A percentile compares a stretch with the other conserved stretches of the same genome.
Evolutionary conservation across 2,888 invertebrate genomes (phyloP).

Genomic region (Mimachlamys varia): DNA sequence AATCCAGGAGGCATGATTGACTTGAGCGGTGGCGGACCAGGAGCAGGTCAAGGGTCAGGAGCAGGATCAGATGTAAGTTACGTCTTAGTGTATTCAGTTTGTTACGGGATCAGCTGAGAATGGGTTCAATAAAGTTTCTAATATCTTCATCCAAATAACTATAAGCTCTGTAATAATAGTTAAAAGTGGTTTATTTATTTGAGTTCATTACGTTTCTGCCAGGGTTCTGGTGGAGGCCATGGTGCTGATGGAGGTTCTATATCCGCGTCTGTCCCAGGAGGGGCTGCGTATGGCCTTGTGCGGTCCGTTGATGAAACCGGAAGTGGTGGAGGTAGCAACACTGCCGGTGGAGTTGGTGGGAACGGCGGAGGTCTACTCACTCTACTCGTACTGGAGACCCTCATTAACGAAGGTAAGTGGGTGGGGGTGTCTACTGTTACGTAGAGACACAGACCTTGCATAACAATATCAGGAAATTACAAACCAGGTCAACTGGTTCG

Average conservation of each 20-base stretch:
- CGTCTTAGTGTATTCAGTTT: too few relatives aligned
- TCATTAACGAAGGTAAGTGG: slow-evolving; percentile 63
- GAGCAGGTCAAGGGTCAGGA: slow-evolving; percentile 62
- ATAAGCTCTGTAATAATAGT: background rate
- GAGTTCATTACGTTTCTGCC: background rate
- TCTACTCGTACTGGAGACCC: slow-evolving; percentile 56
- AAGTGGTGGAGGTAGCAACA: slow-evolving; percentile 68
- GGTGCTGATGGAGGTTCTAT: slow-evolving; percentile 67
- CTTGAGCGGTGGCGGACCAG: slow-evolving; percentile 63
- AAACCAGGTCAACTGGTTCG: too few relatives aligned
- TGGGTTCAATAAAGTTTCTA: too few relatives aligned
- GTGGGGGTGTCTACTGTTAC: too few relatives aligned
- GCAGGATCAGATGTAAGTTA: slow-evolving; percentile 61
- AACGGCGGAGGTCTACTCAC: slow-evolving; percentile 73
- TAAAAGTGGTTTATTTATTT: background rate
- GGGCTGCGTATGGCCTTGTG: slow-evolving; percentile 61
- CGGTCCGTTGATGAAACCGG: slow-evolving; percentile 62
- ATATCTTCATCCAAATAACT: too few relatives aligned
- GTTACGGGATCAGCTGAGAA: too few relatives aligned
- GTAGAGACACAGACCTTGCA: too few relatives aligned
- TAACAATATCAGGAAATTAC: too few relatives aligned
- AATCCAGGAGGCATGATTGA: slow-evolving; percentile 66
- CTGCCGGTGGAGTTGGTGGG: slow-evolving; percentile 61
- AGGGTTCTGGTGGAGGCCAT: slow-evolving; percentile 69
- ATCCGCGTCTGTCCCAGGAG: slow-evolving; percentile 55